Conservation (phyloP, 2,113 vertebrate species). For the Callipepla californica region DNA sequence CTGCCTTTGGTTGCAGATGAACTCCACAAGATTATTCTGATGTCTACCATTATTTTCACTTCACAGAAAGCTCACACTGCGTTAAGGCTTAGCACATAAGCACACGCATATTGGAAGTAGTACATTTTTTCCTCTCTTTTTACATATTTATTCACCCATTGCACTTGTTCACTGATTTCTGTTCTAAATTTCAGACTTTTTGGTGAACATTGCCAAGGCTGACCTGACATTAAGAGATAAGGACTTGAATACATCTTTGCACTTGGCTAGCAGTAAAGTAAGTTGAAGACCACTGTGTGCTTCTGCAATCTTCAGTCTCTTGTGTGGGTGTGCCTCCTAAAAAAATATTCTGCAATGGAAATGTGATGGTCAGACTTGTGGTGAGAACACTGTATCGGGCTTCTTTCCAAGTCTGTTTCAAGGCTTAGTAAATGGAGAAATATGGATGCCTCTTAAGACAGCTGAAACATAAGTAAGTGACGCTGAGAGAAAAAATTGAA, state of each 20-base stretch:
- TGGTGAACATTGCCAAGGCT: constrained; percentile 85
- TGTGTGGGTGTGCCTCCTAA: neutral
- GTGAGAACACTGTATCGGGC: neutral
- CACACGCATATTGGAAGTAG: neutral
- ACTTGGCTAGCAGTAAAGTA: constrained; percentile 94
- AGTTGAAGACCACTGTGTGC: constrained; percentile 59
- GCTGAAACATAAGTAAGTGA: neutral
- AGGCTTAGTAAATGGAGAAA: neutral
- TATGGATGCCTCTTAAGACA: neutral
- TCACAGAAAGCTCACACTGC: neutral
- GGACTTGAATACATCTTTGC: constrained; percentile 90
- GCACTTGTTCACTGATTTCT: neutral
- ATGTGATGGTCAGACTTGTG: neutral
- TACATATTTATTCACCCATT: neutral
- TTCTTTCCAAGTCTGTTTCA: neutral
- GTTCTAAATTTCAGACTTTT: constrained; percentile 79
- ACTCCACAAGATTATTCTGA: neutral
- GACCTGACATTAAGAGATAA: constrained; percentile 87
- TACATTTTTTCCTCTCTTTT: neutral
- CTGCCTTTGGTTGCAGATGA: neutral
- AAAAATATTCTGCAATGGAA: neutral
- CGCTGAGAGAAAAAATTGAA: neutral
- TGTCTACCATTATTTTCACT: neutral
- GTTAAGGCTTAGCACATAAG: neutral
- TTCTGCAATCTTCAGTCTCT: neutral